Base-by-base conservation (phyloP, 2,888 invertebrate species). In the Geophilus truncorum region DNA sequence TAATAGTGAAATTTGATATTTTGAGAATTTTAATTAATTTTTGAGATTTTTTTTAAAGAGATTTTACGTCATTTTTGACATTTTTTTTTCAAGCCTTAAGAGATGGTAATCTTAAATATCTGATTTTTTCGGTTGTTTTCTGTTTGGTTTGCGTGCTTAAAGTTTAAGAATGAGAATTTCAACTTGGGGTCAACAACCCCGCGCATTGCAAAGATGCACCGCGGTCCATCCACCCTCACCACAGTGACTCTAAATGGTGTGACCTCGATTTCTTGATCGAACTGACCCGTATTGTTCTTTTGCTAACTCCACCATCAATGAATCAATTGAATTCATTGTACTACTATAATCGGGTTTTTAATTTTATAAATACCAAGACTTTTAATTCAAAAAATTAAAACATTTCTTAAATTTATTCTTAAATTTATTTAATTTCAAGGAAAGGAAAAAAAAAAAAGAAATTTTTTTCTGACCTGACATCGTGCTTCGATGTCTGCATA, bases 401-500 rank as follows among this genome's bases (percentile, higher is more conserved):
- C n/a, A n/a, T n/a, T n/a, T n/a, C n/a, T n/a, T n/a, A n/a, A n/a
- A n/a, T n/a, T n/a, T n/a, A n/a, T n/a, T n/a, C n/a, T n/a, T n/a
- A n/a, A n/a, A n/a, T n/a, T n/a, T n/a, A n/a, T n/a, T n/a, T n/a
- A 0, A 3, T 40, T 40, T 51, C 4, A 7, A n/a, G 51, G 3
- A 18, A 51, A 40, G 12, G 40, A 40, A 4, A 10, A 10, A 10
- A 2, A 2, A 9, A 45, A 21, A 2, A 15, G 32, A 36, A 40
- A 6, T 36, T 36, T 34, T 23, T 15, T 76, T 40, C 3, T 45
- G 15, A 81, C 81, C 81, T 82, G 82, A 81, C 81, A 82, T 21
- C 81, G 75, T 7, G 81, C 76, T 25, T 76, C 78, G 4, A 77
- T 15, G 79, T 82, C 82, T 15, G 81, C 82, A 80, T 82, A 82